Evolutionary conservation across 2,888 invertebrate genomes (phyloP).

Genomic region (Masnerella sp.): DNA sequence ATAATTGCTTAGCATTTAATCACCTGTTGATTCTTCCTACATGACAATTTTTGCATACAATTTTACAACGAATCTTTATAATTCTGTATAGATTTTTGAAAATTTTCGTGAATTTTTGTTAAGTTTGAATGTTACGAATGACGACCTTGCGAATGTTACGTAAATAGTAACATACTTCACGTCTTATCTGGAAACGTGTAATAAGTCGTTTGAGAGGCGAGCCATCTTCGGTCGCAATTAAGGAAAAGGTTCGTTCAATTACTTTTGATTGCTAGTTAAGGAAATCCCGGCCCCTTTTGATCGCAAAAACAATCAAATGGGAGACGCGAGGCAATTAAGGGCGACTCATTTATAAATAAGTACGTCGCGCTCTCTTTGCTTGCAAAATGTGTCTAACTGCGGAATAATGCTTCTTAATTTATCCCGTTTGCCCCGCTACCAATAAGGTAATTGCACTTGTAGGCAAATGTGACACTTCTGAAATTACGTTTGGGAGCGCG

Average conservation of each 20-base stretch:
- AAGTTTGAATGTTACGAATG: background rate
- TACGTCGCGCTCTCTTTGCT: background rate
- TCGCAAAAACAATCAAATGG: slow-evolving; percentile 36
- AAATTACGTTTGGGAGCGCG: background rate
- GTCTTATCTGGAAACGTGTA: slow-evolving; percentile 15
- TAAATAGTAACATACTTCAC: slow-evolving; percentile 15
- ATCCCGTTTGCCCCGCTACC: no score
- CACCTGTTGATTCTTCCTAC: slow-evolving; percentile 37
- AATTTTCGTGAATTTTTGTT: no score
- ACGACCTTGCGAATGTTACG: no score
- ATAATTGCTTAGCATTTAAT: slow-evolving; percentile 33
- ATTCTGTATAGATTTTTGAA: no score
- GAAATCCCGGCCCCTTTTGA: slow-evolving; percentile 28
- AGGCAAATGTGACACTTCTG: background rate
- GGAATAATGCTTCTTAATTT: slow-evolving; percentile 21
- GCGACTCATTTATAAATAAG: slow-evolving; percentile 30
- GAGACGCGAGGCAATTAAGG: slow-evolving; percentile 23
- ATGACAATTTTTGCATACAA: slow-evolving; percentile 7
- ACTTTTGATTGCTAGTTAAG: slow-evolving; percentile 52
- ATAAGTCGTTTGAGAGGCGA: slow-evolving; percentile 18
- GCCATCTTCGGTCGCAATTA: slow-evolving; percentile 31
- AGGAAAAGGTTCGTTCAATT: slow-evolving; percentile 25
- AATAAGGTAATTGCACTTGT: no score
- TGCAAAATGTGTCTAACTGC: background rate
- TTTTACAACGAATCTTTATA: no score